Conservation (phyloP, 2,113 vertebrate species). For the Peromyscus californicus region DNA sequence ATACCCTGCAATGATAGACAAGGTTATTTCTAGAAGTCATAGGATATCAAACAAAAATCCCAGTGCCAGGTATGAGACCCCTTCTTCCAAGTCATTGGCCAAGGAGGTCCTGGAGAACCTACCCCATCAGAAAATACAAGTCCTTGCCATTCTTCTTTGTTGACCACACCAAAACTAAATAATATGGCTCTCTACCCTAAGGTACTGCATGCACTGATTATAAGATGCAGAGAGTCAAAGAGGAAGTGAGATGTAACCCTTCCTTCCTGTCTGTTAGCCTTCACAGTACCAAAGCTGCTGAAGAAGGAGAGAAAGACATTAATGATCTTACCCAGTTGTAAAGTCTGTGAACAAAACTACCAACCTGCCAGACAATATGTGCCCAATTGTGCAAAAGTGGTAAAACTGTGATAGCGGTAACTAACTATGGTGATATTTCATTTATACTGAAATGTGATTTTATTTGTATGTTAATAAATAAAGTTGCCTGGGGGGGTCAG, state of each 20-base stretch:
- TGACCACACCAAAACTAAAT: not conserved
- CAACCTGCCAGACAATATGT: not conserved
- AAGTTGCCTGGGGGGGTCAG: no score
- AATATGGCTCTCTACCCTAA: not conserved
- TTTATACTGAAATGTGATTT: no score
- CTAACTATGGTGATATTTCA: no score
- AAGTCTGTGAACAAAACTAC: not conserved
- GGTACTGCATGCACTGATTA: not conserved
- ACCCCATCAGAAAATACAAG: not conserved
- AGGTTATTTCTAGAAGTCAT: not conserved
- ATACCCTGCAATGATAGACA: not conserved
- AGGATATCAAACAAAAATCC: not conserved
- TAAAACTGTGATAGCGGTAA: not conserved
- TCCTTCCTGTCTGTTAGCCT: not conserved
- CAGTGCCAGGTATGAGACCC: not conserved
- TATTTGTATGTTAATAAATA: no score
- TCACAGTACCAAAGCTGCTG: not conserved
- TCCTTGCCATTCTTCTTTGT: not conserved
- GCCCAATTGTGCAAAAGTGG: not conserved
- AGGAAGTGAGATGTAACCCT: not conserved
- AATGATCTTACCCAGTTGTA: not conserved
- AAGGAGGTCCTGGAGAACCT: not conserved
- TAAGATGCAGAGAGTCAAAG: not conserved
- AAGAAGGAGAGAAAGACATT: not conserved
- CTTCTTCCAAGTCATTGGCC: not conserved